phyloP scores from a whole-genome alignment of 2,113 vertebrate species.

The Sander lucioperca region DNA sequence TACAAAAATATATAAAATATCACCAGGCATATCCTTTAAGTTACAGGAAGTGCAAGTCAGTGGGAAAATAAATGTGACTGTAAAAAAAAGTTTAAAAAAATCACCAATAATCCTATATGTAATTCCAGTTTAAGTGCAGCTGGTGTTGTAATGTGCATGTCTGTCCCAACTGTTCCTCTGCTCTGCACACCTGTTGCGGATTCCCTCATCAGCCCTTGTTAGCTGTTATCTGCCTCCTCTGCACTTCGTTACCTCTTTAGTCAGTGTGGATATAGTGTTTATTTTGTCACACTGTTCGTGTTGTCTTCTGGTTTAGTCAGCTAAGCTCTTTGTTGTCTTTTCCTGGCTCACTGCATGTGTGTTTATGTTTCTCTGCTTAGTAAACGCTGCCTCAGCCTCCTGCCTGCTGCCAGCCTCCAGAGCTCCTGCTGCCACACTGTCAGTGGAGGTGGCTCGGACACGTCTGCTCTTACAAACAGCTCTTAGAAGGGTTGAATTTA shows the following conservation, averaged over 20 bases:
- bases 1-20: neutral
- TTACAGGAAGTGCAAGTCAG: neutral
- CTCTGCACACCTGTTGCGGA: slow-evolving; percentile 13
- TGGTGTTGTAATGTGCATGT: neutral
- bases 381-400: neutral
- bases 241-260: neutral
- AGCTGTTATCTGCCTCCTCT: neutral
- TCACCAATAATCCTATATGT: neutral
- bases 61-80: neutral
- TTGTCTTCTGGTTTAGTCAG: neutral
- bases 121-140: neutral
- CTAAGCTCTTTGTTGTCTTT: neutral
- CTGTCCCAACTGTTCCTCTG: neutral
- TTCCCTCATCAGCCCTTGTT: neutral
- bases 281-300: neutral
- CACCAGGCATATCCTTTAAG: neutral
- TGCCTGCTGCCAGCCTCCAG: neutral
- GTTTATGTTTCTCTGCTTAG: slow-evolving; percentile 6
- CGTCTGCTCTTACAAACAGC: neutral
- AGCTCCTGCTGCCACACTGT: slow-evolving; percentile 12
- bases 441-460: neutral
- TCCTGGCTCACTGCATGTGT: slow-evolving; percentile 8
- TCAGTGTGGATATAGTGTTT: neutral
- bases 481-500: neutral
- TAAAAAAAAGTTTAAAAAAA: neutral